Evolutionary conservation across 2,888 invertebrate species (phyloP), one percentile per base, ranked within the genome.

Genomic region (Lochmaea capreae): DNA sequence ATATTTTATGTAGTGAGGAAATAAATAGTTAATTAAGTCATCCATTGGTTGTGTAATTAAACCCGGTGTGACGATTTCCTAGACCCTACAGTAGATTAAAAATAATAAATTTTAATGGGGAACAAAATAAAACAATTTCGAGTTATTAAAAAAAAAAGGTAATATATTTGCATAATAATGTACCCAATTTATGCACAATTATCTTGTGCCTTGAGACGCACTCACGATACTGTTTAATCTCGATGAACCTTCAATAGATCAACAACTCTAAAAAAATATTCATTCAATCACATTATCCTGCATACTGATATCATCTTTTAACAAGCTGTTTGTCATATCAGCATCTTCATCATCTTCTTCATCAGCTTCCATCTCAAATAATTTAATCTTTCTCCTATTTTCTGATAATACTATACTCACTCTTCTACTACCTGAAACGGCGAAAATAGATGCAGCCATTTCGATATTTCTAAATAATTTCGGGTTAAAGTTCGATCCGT

Each of bases 321-420:
- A 61, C 8, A 81, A 81, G 76, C 82, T 84, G 57, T 77, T 83
- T 2, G 85, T 84, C 79, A 85, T 87, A 22, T 89, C 89, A 5
- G 87, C 91, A 67, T 94, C 94, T 71, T 96, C 97, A 77, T 97
- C 97, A 72, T 95, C 95, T 72, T 95, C 95, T 33, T 96, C 97
- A 84, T 97, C 97, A 0, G 93, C 94, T 88, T 97, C 97, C 93
- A 97, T 97, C 86, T 97, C 96, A 85, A 95, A 95, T 65, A 97
- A 90, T 76, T 95, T 90, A 59, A 97, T 94, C 85, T 95, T 94
- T 74, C 95, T 91, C 69, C 89, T 89, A 81, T 91, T 95, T 80
- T 94, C 93, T 16, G 95, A 93, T 57, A 97, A 88, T 63, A 97
- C 92, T 57, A 97, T 94, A 10, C 96, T 93, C 10, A 97, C 95